Base-by-base conservation (phyloP, 2,797 vertebrate species). In the Artibeus jamaicensis region DNA sequence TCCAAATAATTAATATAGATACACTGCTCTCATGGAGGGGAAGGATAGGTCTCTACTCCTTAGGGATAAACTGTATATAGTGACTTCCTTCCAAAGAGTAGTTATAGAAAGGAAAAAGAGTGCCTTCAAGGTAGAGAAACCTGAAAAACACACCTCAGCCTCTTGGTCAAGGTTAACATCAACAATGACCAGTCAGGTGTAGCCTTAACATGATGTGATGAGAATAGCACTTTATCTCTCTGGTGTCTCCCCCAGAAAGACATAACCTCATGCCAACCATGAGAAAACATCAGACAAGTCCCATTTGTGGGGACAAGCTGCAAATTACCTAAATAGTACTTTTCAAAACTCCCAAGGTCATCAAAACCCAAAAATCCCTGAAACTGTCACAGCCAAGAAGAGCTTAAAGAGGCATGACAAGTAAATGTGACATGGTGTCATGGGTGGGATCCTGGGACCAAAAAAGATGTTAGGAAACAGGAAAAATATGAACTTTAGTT, bases 11-110 rank as follows among this genome's bases (percentile, higher is more conserved):
- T 12, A 53, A 24, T n/a, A 16, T 4, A 85, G n/a, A n/a, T 46
- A 4, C 7, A n/a, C 19, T 68, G n/a, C 24, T 67, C 14, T 57
- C 24, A 12, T 1, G 0, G 15, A n/a, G 21, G 29, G 26, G 21
- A 11, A 22, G 29, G 16, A 4, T 0, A 37, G 46, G 12, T 65
- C 29, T 37, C 26, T 32, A 18, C 16, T 46, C 10, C 8, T 57
- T 11, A 19, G 9, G 4, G 50, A 4, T 12, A 29, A 39, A 37
- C 7, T 55, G 0, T 19, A 5, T 9, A 6, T 1, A 57, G 57
- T 67, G 46, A 39, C 5, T 26, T 79, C 8, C 21, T 67, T 46
- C 46, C 4, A 12, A n/a, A 57, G 6, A 24, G 9, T 21, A 14
- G 5, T 1, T 1, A 9, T 16, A 18, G 9, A 53, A 24, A 65